phyloP scores from a whole-genome alignment of 2,888 invertebrate species.

The Pterostichus niger region DNA sequence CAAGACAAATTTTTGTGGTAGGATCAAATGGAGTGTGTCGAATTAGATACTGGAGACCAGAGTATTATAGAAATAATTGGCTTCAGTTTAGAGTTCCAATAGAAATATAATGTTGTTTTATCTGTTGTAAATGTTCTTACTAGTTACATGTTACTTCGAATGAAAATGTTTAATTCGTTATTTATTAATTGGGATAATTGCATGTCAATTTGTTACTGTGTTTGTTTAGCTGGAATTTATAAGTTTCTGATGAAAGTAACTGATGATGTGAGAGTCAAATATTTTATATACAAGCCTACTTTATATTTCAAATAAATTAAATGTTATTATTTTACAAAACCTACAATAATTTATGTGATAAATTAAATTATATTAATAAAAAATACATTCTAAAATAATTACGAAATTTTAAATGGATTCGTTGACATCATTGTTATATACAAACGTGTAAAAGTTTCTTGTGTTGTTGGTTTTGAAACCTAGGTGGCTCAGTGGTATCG shows the following conservation, averaged over 20 bases:
- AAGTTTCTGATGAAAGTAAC: constrained; percentile 16
- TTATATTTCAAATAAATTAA: no score
- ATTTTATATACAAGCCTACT: no score
- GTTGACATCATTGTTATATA: no score
- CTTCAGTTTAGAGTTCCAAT: constrained; percentile 8
- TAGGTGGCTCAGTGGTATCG: no score
- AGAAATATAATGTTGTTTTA: constrained; percentile 19
- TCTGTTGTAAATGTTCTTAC: not conserved
- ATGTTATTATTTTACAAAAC: no score
- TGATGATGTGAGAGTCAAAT: not conserved
- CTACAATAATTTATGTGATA: no score
- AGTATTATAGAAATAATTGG: constrained; percentile 20
- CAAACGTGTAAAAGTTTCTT: no score
- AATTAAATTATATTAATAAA: no score
- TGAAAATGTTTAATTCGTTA: constrained; percentile 8
- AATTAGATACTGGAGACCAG: constrained; percentile 14
- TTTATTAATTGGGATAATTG: constrained; percentile 15
- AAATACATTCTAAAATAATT: no score
- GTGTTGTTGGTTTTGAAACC: no score
- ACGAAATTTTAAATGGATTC: no score
- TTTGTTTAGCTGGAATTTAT: not conserved
- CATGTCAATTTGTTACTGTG: not conserved
- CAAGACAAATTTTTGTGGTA: constrained; percentile 4
- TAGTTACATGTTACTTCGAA: not conserved
- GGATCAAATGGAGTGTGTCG: constrained; percentile 38